Percentiles rank a stretch among this genome's conserved stretches.
Evolutionary conservation across 1,140 invertebrate genomes (phyloP).

Genomic region (Coboldia fuscipes): DNA sequence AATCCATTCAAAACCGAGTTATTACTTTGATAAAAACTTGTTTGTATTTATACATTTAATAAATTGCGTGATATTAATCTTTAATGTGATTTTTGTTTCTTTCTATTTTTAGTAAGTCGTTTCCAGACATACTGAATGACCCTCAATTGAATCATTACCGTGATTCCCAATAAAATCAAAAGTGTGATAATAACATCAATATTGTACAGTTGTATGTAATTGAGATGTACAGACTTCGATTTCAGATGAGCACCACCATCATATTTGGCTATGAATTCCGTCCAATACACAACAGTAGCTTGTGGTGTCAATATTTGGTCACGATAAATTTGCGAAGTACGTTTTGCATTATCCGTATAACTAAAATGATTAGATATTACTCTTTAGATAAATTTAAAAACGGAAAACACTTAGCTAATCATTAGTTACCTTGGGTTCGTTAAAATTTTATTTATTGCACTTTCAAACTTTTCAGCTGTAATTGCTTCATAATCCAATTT

Average conservation of each 20-base stretch:
- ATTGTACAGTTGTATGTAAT: constrained; percentile 17
- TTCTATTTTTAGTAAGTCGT: too few relatives aligned
- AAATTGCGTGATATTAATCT: too few relatives aligned
- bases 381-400: too few relatives aligned
- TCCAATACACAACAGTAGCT: constrained; percentile 25
- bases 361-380: constrained; percentile 5
- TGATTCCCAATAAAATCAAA: constrained; percentile 8
- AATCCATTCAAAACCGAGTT: too few relatives aligned
- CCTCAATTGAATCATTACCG: too few relatives aligned
- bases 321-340: constrained; percentile 10
- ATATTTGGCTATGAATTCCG: constrained; percentile 25
- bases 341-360: constrained; percentile 5
- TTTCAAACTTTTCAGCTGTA: constrained; percentile 11
- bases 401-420: too few relatives aligned
- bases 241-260: constrained; percentile 15
- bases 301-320: constrained; percentile 19
- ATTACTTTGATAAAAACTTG: too few relatives aligned
- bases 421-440: constrained; percentile 12
- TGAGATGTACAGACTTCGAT: constrained; percentile 10
- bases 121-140: too few relatives aligned
- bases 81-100: too few relatives aligned
- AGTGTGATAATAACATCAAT: constrained; percentile 18
- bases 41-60: too few relatives aligned
- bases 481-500: constrained; percentile 14
- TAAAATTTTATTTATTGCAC: constrained; percentile 12